Conservation (phyloP, 2,888 invertebrate species). For the Cosmia trapezina region DNA sequence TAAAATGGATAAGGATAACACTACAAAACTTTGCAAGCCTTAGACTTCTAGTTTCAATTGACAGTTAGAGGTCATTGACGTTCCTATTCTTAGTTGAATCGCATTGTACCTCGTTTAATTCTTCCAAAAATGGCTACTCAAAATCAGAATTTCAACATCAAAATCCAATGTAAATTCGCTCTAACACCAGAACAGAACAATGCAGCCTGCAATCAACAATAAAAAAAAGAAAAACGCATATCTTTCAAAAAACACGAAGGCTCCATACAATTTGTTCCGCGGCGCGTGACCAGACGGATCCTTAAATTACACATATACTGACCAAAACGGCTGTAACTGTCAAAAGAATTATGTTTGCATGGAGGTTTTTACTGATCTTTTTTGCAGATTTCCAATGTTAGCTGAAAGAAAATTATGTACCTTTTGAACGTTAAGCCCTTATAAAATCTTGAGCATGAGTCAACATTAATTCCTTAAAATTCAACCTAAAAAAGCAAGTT, state of each 20-base stretch:
- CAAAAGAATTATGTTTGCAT: constrained; percentile 59
- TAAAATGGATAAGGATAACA: too few relatives aligned
- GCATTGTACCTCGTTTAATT: too few relatives aligned
- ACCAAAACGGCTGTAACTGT: constrained; percentile 67
- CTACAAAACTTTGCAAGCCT: too few relatives aligned
- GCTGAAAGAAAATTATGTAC: too few relatives aligned
- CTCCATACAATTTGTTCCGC: constrained; percentile 73
- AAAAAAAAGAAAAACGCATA: constrained; percentile 72
- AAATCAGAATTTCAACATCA: constrained; percentile 18
- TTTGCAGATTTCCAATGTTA: constrained; percentile 34
- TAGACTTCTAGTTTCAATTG: too few relatives aligned
- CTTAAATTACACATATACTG: constrained; percentile 69
- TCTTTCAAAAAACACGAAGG: constrained; percentile 73
- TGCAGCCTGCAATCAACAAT: constrained; percentile 81
- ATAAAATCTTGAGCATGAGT: too few relatives aligned
- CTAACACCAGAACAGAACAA: constrained; percentile 78
- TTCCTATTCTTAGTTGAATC: too few relatives aligned
- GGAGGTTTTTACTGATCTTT: constrained; percentile 39
- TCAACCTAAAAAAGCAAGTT: too few relatives aligned
- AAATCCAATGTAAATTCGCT: constrained; percentile 67
- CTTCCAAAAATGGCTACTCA: background rate
- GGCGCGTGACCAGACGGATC: constrained; percentile 69
- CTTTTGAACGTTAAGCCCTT: too few relatives aligned
- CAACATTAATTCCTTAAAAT: too few relatives aligned
- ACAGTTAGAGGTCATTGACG: too few relatives aligned